Evolutionary conservation across 2,797 vertebrate species (phyloP), one percentile per base, ranked within the genome.

Genomic region (Aulostomus chinensis): DNA sequence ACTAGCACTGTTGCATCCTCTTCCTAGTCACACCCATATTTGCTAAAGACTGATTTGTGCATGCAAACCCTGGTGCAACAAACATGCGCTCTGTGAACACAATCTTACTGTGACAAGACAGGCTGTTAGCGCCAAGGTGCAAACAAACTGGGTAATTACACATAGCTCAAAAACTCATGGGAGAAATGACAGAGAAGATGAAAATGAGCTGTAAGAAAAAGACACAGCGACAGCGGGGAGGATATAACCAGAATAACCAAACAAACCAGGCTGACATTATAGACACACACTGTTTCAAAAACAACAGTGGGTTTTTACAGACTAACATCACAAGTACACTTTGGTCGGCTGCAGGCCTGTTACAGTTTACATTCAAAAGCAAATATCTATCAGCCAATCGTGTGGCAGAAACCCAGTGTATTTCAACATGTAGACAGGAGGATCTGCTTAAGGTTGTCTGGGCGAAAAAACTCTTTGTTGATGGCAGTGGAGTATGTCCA

Each of bases 61-160:
- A 62, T 61, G 70, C 51, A 63, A 63, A 68, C 67, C 53, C 29
- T 45, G 12, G 2, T 21, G 15, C 32, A 45, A 53, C 42, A 42
- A 42, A 54, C 40, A 58, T n/a, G 47, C 36, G 76, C 68, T 48
- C 73, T 67, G 74, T 56, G 70, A 85, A 72, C 63, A 60, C 73
- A 65, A 73, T 67, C 69, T 62, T 68, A 69, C 77, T 68, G 74
- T 55, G 64, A 87, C 68, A 70, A 68, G 71, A 65, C 71, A 68
- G 74, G 64, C 72, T 73, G 81, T 72, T 78, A 69, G 79, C 85
- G 81, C 76, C 79, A 84, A 86, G 85, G 87, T 87, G 86, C 84
- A 84, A 88, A 86, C 83, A 79, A 77, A 80, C 68, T 43, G 60
- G 65, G 81, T 89, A 91, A 91, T 91, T 90, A 90, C 85, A 81